Conservation (phyloP, 2,797 vertebrate genomes). For the Euphonia xanthogaster region DNA sequence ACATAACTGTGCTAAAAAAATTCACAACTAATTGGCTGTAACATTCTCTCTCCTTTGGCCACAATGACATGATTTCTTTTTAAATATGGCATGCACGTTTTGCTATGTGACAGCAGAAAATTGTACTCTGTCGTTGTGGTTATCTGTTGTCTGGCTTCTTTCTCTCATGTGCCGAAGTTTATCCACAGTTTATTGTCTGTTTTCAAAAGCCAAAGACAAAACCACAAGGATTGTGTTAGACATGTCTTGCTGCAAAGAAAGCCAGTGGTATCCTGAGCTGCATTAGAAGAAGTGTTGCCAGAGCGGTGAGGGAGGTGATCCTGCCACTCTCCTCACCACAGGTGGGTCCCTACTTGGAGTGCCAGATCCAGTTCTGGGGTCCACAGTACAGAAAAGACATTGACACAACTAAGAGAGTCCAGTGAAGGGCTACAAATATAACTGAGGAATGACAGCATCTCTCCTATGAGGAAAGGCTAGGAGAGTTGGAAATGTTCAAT, state of each 20-base stretch:
- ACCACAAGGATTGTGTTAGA: background rate
- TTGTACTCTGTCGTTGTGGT: background rate
- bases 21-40: background rate
- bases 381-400: background rate
- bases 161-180: background rate
- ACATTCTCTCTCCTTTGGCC: background rate
- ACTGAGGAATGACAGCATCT: background rate
- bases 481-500: background rate
- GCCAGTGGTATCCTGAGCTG: background rate
- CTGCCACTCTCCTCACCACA: background rate
- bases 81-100: background rate
- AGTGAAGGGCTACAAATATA: background rate
- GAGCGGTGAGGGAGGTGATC: fast-evolving
- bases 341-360: background rate
- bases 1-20: background rate
- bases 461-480: background rate
- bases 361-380: background rate
- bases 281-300: background rate
- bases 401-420: background rate
- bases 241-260: background rate
- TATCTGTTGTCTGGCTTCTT: background rate
- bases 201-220: background rate
- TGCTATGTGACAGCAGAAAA: background rate
- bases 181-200: background rate
- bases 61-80: background rate